Base-by-base conservation (phyloP, 1,140 invertebrate species). In the Tetranychus cinnabarinus region DNA sequence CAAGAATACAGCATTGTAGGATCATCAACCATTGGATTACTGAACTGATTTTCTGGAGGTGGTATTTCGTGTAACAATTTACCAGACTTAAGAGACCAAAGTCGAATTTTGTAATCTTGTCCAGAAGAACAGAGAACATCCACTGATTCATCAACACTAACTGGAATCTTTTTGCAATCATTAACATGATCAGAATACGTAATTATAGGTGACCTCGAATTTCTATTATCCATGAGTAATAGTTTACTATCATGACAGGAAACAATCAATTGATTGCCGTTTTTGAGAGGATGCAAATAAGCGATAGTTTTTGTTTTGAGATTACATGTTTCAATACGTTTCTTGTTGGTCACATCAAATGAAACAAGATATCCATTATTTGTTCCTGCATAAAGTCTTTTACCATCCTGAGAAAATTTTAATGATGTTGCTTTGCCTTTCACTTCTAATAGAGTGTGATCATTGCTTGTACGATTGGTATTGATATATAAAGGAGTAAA, bases 111-210 rank as follows among this genome's bases (percentile, higher is more conserved):
- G 36, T 36, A 48, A 34, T 60, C 59, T 36, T 60, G 42, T 1
- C 59, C 59, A 15, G 46, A 52, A 35, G 31, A 60, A 36, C 59
- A 60, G 12, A 60, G 4, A 50, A 60, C 46, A 50, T 36, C 59
- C 3, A 52, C 42, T 47, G 34, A 48, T 50, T 60, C 59, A 50
- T 60, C 59, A 35, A 60, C 45, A 37, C 59, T 60, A 37, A 60
- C 15, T 34, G 45, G 46, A 52, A 60, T 60, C 34, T 60, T 60
- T 34, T 33, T 33, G 34, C 59, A 60, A 7, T 60, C 45, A 39
- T 60, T 60, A 7, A 48, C 34, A 50, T 60, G 59, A 48, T 60
- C 36, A 50, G 31, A n/a, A 52, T 50, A 60, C 6, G 13, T 6
- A 15, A 60, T 8, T 33, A 60, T 37, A 13, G 46, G 48, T 33